Percentiles rank a stretch among this genome's conserved stretches.
These are phyloP conservation scores for Fopius arisanus DNA, from an alignment of 1,140 invertebrate genomes.

Conservation along the genomic window DNA sequence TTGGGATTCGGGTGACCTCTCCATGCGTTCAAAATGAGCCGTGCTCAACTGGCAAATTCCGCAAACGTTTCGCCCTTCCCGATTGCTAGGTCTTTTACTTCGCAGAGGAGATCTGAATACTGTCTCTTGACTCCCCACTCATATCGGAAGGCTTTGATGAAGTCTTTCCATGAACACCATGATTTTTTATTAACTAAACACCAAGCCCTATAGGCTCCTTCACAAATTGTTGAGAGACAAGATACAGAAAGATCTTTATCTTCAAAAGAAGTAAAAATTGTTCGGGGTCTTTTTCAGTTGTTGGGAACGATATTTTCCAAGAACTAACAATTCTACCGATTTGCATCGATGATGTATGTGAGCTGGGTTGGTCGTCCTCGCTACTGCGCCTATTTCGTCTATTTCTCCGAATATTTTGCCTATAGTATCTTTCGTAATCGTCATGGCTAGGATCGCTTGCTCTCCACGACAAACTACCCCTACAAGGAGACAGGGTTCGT, in stretches of 20 bases:
- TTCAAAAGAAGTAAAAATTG: conserved; percentile 25
- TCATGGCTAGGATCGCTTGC: neutral
- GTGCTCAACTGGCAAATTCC: conserved; percentile 21
- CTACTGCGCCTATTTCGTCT: neutral
- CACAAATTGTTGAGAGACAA: conserved; percentile 22
- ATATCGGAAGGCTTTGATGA: conserved; percentile 10
- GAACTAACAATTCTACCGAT: neutral
- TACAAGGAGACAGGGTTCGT: neutral
- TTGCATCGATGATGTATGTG: neutral
- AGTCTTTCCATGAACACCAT: conserved; percentile 24
- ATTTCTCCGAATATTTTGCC: neutral
- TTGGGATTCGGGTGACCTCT: conserved; percentile 10
- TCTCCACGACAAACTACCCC: neutral
- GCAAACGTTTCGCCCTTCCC: conserved; percentile 24
- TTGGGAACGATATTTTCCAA: conserved; percentile 26
- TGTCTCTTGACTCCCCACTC: conserved; percentile 18
- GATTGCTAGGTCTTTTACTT: conserved; percentile 8
- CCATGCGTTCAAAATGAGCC: conserved; percentile 28
- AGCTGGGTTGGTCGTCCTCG: neutral
- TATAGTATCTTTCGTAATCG: neutral
- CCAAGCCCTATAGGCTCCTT: conserved; percentile 20
- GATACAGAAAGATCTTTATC: conserved; percentile 24
- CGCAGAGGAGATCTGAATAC: conserved; percentile 11
- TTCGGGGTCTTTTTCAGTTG: conserved; percentile 28
- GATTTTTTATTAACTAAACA: conserved; percentile 18